phyloP scores from a whole-genome alignment of 2,888 invertebrate species.

The Oxystoma pomonae region DNA sequence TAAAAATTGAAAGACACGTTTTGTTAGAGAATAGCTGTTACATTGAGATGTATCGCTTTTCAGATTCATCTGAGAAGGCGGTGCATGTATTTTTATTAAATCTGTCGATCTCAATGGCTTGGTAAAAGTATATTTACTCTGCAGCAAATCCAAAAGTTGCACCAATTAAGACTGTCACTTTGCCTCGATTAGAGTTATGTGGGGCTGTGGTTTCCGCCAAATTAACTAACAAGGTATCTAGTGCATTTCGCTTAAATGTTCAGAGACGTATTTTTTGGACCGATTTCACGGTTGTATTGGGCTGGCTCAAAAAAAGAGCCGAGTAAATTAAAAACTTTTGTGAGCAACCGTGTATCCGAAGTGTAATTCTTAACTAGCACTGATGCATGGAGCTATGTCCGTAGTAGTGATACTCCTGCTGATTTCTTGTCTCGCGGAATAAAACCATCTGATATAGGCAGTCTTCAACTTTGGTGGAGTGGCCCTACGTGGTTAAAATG shows the following conservation, averaged over 20 bases:
- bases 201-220: constrained; percentile 16
- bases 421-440: constrained; percentile 22
- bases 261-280: constrained; percentile 19
- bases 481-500: constrained; percentile 17
- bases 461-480: constrained; percentile 23
- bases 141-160: constrained; percentile 12
- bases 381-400: constrained; percentile 22
- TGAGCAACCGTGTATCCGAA: constrained; percentile 24
- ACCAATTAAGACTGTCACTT: constrained; percentile 17
- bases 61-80: constrained; percentile 1
- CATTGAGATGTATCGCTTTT: neutral
- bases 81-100: neutral
- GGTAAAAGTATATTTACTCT: neutral
- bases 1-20: constrained; percentile 4
- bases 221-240: constrained; percentile 15
- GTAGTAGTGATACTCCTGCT: constrained; percentile 24
- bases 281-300: constrained; percentile 26
- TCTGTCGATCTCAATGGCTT: neutral
- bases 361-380: constrained; percentile 18
- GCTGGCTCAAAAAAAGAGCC: constrained; percentile 23
- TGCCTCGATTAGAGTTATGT: constrained; percentile 24
- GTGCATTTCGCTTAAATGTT: constrained; percentile 3
- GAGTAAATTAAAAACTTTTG: constrained; percentile 24
- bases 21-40: neutral
- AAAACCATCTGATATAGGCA: constrained; percentile 12